phyloP scores from a whole-genome alignment of 2,888 invertebrate genomes.

The Kuschelorhynchus macadamiae region DNA sequence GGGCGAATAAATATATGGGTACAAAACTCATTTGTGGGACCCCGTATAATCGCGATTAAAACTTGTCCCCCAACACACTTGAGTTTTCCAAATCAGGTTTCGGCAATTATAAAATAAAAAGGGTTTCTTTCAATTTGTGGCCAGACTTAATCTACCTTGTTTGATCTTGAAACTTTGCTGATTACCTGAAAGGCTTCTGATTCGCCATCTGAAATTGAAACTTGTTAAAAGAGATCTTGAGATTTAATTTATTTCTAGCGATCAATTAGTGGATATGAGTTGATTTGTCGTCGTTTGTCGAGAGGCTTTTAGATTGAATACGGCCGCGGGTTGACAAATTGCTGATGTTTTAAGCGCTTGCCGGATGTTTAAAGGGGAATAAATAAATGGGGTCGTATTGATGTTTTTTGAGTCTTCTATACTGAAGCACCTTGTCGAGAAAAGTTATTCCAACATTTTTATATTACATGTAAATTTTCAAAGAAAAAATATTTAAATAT shows the following conservation, averaged over 20 bases:
- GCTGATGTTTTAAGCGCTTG: conserved; percentile 25
- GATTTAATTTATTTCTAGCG: conserved; percentile 62
- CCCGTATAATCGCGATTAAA: background rate
- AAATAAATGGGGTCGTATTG: background rate
- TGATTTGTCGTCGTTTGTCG: conserved; percentile 52
- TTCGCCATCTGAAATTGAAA: conserved; percentile 64
- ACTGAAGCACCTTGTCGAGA: too few relatives aligned
- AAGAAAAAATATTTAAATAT: too few relatives aligned
- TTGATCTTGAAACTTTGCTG: conserved; percentile 63
- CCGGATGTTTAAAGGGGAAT: background rate
- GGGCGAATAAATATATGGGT: too few relatives aligned
- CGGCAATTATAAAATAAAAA: conserved; percentile 66
- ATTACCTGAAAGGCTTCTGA: conserved; percentile 66
- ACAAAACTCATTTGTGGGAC: background rate
- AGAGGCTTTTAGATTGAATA: conserved; percentile 42
- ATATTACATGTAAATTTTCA: too few relatives aligned
- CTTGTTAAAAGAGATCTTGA: conserved; percentile 58
- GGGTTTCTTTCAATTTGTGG: conserved; percentile 61
- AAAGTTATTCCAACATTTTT: too few relatives aligned
- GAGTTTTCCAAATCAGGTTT: conserved; percentile 54
- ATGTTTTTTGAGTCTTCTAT: background rate
- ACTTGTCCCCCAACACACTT: background rate
- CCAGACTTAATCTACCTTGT: conserved; percentile 64
- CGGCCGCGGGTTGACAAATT: conserved; percentile 36
- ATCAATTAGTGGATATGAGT: conserved; percentile 59